phyloP scores from a whole-genome alignment of 2,797 vertebrate genomes.

The Lacerta agilis region DNA sequence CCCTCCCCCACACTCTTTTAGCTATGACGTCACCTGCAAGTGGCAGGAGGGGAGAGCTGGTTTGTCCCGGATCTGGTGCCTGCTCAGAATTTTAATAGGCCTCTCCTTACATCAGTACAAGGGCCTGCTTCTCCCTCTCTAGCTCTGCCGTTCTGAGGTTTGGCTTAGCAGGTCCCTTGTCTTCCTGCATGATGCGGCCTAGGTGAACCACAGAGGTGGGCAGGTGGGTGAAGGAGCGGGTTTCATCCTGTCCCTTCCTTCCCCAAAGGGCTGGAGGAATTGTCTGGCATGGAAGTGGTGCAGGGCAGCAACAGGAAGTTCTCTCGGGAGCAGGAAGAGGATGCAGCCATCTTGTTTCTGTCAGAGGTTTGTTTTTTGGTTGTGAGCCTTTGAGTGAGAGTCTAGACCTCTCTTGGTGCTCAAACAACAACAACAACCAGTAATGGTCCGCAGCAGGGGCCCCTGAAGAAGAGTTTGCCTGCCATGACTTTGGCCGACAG shows the following conservation, averaged over 20 bases:
- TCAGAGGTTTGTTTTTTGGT: not conserved
- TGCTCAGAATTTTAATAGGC: not conserved
- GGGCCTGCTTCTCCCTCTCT: not conserved
- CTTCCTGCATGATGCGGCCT: not conserved
- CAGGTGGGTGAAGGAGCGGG: not conserved
- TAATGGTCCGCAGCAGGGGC: too few species aligned
- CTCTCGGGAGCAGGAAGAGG: not conserved
- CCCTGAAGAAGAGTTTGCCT: not conserved
- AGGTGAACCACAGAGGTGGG: not conserved
- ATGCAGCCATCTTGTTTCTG: not conserved
- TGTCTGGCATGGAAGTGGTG: not conserved
- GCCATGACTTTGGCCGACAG: too few species aligned
- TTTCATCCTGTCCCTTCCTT: not conserved
- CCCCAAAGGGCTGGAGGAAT: not conserved
- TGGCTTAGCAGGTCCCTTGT: not conserved
- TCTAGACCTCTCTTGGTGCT: too few species aligned
- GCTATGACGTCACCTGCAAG: slow-evolving; percentile 60
- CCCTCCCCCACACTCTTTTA: slow-evolving; percentile 24
- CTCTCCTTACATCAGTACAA: not conserved
- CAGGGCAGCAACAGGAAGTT: not conserved
- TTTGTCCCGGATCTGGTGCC: slow-evolving; percentile 28
- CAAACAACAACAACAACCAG: too few species aligned
- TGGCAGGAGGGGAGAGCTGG: not conserved
- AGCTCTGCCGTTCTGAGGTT: not conserved
- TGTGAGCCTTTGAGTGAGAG: not conserved